Percentiles rank a stretch among this genome's conserved stretches.
These are phyloP conservation scores for Drosophila funebris DNA, from an alignment of 1,140 invertebrate species.

Conservation along the genomic window DNA sequence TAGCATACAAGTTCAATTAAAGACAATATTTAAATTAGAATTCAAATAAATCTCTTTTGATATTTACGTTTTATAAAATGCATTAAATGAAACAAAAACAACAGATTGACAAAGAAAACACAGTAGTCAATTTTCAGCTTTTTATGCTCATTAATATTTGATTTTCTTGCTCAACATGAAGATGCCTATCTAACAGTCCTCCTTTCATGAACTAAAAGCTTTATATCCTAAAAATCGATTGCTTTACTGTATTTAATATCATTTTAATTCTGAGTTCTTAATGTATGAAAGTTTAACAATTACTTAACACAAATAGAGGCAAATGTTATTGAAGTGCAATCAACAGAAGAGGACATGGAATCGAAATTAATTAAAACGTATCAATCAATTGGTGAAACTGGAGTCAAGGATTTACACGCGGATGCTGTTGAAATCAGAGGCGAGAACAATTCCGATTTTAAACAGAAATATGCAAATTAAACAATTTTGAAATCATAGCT, in stretches of 20 bases:
- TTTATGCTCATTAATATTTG: too few relatives aligned
- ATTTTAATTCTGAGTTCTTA: too few relatives aligned
- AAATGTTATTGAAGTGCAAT: slow-evolving; percentile 6
- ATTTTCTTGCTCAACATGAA: too few relatives aligned
- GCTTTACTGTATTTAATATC: too few relatives aligned
- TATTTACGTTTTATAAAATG: neutral
- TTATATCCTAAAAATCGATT: too few relatives aligned
- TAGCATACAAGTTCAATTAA: neutral
- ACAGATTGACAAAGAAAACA: neutral
- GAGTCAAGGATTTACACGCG: neutral
- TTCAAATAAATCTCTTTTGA: slow-evolving; percentile 10
- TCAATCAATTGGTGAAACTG: slow-evolving; percentile 29
- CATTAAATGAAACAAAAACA: neutral
- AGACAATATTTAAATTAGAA: neutral
- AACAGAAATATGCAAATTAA: slow-evolving; percentile 33
- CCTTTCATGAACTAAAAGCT: too few relatives aligned
- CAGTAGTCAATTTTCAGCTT: too few relatives aligned
- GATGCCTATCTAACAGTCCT: too few relatives aligned
- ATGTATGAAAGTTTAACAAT: slow-evolving; percentile 16
- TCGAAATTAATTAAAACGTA: slow-evolving; percentile 51
- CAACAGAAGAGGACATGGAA: slow-evolving; percentile 37
- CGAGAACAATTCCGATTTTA: slow-evolving; percentile 1
- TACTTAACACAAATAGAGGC: neutral
- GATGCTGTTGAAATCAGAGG: neutral
- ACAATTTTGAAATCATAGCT: slow-evolving; percentile 11